Conservation (phyloP, 2,113 vertebrate genomes). For the Takifugu bimaculatus region DNA sequence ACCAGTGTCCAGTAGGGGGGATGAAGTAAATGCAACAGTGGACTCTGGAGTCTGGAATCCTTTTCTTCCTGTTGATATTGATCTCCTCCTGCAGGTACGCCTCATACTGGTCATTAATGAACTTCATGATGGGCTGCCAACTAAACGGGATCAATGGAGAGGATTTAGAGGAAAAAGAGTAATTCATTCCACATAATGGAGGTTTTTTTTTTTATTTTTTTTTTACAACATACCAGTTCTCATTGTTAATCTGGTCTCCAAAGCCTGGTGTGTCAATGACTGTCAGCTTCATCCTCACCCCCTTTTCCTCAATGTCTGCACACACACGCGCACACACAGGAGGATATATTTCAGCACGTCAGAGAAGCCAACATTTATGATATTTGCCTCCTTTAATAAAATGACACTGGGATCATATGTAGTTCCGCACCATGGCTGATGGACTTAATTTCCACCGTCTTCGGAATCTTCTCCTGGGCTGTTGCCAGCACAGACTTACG, state of each 20-base stretch:
- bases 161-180: not conserved
- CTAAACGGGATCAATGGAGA: constrained; percentile 50
- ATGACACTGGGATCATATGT: too few species aligned
- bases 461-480: constrained; percentile 91
- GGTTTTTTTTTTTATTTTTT: too few species aligned
- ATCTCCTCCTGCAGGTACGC: constrained; percentile 93
- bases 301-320: constrained; percentile 96
- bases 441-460: constrained; percentile 97
- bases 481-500: constrained; percentile 87
- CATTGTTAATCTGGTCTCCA: constrained; percentile 98
- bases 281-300: constrained; percentile 95
- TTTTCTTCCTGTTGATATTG: constrained; percentile 90
- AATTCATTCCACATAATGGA: not conserved
- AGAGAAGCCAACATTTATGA: too few species aligned
- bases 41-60: constrained; percentile 88
- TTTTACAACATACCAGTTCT: constrained; percentile 86
- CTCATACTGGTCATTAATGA: constrained; percentile 94
- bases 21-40: constrained; percentile 98
- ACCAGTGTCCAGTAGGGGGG: constrained; percentile 92
- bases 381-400: too few species aligned
- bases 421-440: constrained; percentile 86
- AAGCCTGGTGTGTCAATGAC: constrained; percentile 98
- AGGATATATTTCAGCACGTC: not conserved
- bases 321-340: constrained; percentile 14
- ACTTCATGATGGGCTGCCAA: constrained; percentile 96